Evolutionary conservation across 2,888 invertebrate genomes (phyloP).

Genomic region (Epinotia demarniana): DNA sequence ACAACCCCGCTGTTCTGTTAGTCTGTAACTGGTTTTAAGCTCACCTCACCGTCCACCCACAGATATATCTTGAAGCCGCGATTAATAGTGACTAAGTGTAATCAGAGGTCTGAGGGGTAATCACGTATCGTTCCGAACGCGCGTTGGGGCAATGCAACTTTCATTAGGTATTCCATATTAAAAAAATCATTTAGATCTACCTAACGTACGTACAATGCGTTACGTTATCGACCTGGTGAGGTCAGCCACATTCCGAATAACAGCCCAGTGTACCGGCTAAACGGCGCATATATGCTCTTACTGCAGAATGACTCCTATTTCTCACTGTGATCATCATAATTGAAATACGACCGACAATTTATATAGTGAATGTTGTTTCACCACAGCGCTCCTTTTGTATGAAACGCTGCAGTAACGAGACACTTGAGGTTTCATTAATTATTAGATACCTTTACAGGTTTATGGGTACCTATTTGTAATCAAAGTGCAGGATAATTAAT

Average conservation of each 20-base stretch:
- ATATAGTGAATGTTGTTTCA: neutral
- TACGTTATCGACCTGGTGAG: too few species aligned
- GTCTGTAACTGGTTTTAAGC: too few species aligned
- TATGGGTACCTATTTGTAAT: neutral
- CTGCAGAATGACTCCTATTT: constrained; percentile 16
- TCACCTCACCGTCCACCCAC: too few species aligned
- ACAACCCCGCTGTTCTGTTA: too few species aligned
- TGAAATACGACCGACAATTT: constrained; percentile 3
- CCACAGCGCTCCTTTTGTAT: neutral
- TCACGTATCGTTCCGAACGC: too few species aligned
- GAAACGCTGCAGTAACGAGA: constrained; percentile 3
- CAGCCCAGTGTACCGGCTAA: neutral
- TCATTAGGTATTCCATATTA: too few species aligned
- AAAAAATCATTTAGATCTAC: too few species aligned
- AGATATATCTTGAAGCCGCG: too few species aligned
- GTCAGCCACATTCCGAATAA: neutral
- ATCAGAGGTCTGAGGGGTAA: too few species aligned
- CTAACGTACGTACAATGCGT: too few species aligned
- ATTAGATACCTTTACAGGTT: constrained; percentile 1
- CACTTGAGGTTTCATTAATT: constrained; percentile 1
- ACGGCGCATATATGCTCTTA: constrained; percentile 2
- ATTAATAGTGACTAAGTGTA: too few species aligned
- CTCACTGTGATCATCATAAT: constrained; percentile 10
- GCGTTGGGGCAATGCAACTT: too few species aligned
- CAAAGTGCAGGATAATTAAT: neutral